phyloP scores from a whole-genome alignment of 2,888 invertebrate genomes.

The Diarsia rubi region DNA sequence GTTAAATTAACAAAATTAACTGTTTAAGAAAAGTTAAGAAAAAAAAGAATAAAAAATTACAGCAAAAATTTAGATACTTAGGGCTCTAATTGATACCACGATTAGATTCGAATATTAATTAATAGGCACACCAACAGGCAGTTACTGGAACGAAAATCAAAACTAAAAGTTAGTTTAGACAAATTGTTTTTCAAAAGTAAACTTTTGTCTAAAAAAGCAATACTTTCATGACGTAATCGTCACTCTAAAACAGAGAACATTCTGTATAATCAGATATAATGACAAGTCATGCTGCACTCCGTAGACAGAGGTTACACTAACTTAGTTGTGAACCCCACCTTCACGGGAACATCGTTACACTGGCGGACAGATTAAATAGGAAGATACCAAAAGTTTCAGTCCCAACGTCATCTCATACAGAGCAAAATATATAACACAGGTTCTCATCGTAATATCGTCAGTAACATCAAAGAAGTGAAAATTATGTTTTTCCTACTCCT shows the following conservation, averaged over 20 bases:
- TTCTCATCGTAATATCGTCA: no score
- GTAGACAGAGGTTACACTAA: slow-evolving; percentile 26
- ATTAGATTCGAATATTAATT: no score
- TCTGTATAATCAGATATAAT: slow-evolving; percentile 34
- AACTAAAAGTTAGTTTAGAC: neutral
- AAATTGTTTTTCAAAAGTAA: neutral
- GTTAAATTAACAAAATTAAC: no score
- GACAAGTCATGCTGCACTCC: slow-evolving; percentile 31
- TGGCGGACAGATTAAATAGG: slow-evolving; percentile 34
- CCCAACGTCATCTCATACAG: no score
- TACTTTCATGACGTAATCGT: slow-evolving; percentile 11
- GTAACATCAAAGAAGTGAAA: no score
- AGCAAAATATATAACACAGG: no score
- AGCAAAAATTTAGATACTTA: no score
- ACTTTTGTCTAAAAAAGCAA: neutral
- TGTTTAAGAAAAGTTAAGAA: no score
- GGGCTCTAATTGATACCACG: no score
- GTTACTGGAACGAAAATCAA: neutral
- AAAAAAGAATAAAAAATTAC: no score
- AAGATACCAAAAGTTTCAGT: neutral
- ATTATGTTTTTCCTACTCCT: no score
- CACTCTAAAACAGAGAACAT: slow-evolving; percentile 4
- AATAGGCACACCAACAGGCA: neutral
- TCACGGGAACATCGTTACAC: slow-evolving; percentile 16
- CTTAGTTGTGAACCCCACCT: slow-evolving; percentile 51